These are phyloP conservation scores for Lagopus leucura DNA, from an alignment of 2,113 vertebrate species.

Conservation along the genomic window DNA sequence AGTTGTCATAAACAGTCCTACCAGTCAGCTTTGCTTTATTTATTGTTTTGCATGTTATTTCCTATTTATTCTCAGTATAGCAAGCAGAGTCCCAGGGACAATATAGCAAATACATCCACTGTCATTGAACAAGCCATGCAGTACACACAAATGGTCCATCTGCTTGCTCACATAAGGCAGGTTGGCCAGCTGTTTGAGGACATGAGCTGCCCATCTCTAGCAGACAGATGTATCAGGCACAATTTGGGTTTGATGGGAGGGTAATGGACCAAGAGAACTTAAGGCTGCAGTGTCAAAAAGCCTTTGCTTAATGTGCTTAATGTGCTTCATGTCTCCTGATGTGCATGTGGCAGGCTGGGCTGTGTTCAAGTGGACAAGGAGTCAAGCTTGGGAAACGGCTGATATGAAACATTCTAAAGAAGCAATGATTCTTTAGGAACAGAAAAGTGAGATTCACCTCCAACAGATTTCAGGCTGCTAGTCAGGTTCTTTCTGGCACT, in stretches of 20 bases:
- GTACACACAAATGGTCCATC: not conserved
- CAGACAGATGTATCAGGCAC: not conserved
- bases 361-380: not conserved
- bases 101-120: accelerated
- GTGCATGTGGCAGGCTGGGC: not conserved
- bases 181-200: not conserved
- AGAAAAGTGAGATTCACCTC: not conserved
- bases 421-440: not conserved
- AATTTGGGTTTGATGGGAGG: not conserved
- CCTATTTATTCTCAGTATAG: not conserved
- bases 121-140: accelerated
- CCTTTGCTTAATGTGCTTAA: not conserved
- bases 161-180: not conserved
- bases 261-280: not conserved
- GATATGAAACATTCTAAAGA: not conserved
- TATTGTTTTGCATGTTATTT: not conserved
- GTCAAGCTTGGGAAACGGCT: not conserved
- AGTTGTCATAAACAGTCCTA: not conserved
- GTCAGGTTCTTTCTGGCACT: slow-evolving; percentile 25
- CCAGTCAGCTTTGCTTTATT: not conserved
- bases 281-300: not conserved
- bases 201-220: not conserved
- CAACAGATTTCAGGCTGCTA: slow-evolving; percentile 2
- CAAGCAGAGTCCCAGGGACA: not conserved
- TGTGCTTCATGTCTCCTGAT: not conserved